These are phyloP conservation scores for Argyresthia albistria DNA, from an alignment of 2,888 invertebrate genomes.

Conservation along the genomic window DNA sequence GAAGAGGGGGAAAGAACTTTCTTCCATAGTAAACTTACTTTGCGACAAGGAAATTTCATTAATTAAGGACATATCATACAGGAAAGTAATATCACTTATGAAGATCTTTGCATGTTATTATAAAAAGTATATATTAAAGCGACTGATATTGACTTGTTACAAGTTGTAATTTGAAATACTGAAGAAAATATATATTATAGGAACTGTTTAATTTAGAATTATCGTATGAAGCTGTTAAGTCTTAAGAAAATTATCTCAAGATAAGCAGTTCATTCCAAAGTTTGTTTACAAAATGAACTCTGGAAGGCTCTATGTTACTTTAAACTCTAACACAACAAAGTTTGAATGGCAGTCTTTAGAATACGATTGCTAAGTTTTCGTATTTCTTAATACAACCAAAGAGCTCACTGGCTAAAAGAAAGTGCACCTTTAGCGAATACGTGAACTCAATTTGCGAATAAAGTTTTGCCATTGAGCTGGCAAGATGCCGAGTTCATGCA, in stretches of 20 bases:
- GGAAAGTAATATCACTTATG: background rate
- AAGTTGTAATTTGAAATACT: too few species aligned
- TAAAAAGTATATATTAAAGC: background rate
- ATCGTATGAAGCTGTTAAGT: background rate
- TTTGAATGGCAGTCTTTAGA: slow-evolving; percentile 62
- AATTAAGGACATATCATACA: slow-evolving; percentile 1
- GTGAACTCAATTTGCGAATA: slow-evolving; percentile 70
- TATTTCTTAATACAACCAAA: slow-evolving; percentile 66
- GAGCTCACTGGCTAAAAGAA: slow-evolving; percentile 58
- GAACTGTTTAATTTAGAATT: background rate
- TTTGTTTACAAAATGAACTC: background rate
- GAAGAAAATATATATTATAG: too few species aligned
- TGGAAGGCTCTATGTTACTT: background rate
- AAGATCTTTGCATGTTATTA: background rate
- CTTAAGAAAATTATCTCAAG: slow-evolving; percentile 1
- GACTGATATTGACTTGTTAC: too few species aligned
- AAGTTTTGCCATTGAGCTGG: slow-evolving; percentile 57
- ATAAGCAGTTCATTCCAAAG: background rate
- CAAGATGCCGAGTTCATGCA: slow-evolving; percentile 25
- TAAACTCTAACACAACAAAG: slow-evolving; percentile 34
- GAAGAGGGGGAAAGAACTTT: background rate
- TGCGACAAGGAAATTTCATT: background rate
- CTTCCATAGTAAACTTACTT: background rate
- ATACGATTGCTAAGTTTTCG: slow-evolving; percentile 66
- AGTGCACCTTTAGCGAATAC: slow-evolving; percentile 69